Conservation (phyloP, 2,113 vertebrate species). For the Electrona antarctica region DNA sequence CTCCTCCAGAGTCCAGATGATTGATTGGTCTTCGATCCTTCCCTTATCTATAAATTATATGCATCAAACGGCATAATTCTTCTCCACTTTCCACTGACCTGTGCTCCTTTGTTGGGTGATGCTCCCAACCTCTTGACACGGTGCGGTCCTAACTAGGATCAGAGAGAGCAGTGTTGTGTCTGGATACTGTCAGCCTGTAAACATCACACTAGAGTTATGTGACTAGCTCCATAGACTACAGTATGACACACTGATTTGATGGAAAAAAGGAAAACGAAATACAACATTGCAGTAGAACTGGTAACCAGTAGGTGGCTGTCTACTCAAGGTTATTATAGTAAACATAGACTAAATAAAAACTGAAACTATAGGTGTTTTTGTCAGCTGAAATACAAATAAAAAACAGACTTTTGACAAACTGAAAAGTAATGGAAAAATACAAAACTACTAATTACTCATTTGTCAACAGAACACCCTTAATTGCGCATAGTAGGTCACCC, state of each 20-base stretch:
- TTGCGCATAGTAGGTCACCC: neutral
- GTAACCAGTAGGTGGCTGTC: constrained; percentile 47
- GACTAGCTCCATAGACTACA: neutral
- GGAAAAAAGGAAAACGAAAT: too few relatives aligned
- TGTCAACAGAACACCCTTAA: constrained; percentile 9
- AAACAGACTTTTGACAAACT: too few relatives aligned
- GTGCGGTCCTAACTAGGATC: constrained; percentile 7
- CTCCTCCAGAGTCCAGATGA: too few relatives aligned
- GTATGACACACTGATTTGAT: neutral
- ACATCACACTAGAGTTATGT: neutral
- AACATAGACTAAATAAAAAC: too few relatives aligned
- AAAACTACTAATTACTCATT: neutral
- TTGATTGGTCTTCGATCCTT: too few relatives aligned
- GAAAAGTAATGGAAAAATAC: too few relatives aligned
- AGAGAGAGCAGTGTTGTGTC: neutral
- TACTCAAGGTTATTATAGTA: neutral
- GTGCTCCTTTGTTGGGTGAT: constrained; percentile 21
- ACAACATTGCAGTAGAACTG: neutral
- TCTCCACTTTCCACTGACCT: constrained; percentile 19
- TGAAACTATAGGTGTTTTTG: too few relatives aligned
- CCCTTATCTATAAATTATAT: too few relatives aligned
- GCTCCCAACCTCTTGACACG: constrained; percentile 24
- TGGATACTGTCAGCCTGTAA: constrained; percentile 17
- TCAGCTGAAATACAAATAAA: too few relatives aligned
- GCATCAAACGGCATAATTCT: constrained; percentile 33